Percentiles rank a stretch among this genome's conserved stretches.
Evolutionary conservation across 2,797 vertebrate genomes (phyloP).

Genomic region (Cyclopterus lumpus): DNA sequence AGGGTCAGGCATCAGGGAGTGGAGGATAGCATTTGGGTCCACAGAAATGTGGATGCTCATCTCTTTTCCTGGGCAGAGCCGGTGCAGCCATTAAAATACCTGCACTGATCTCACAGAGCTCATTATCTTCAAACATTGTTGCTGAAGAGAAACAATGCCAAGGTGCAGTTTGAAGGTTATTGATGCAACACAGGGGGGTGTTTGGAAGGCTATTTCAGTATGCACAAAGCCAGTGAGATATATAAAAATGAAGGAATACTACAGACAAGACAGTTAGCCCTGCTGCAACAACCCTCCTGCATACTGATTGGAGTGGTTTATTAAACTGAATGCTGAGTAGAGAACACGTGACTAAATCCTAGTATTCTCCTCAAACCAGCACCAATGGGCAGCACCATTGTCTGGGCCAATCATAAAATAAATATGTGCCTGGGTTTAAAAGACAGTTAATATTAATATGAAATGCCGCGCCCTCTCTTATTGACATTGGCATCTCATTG

Average conservation of each 20-base stretch:
- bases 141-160: slow-evolving; percentile 44
- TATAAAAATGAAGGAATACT: slow-evolving; percentile 29
- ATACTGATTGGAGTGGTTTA: slow-evolving; percentile 55
- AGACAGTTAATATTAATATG: slow-evolving; percentile 33
- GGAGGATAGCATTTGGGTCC: slow-evolving; percentile 18
- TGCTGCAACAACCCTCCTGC: slow-evolving; percentile 36
- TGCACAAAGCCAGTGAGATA: slow-evolving; percentile 29
- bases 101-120: slow-evolving; percentile 38
- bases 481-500: not conserved
- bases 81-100: slow-evolving; percentile 43
- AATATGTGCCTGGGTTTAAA: slow-evolving; percentile 43
- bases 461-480: slow-evolving; percentile 42
- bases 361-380: slow-evolving; percentile 45
- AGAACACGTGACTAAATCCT: slow-evolving; percentile 30
- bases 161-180: slow-evolving; percentile 33
- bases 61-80: slow-evolving; percentile 25
- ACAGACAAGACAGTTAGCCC: slow-evolving; percentile 23
- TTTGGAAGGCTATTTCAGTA: slow-evolving; percentile 46
- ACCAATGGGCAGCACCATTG: slow-evolving; percentile 14
- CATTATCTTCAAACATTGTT: slow-evolving; percentile 51
- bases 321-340: slow-evolving; percentile 59
- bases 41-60: slow-evolving; percentile 31
- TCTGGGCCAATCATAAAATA: slow-evolving; percentile 37
- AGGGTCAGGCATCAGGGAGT: slow-evolving; percentile 34
- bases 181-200: slow-evolving; percentile 37